Evolutionary conservation across 2,888 invertebrate genomes (phyloP).

Genomic region (Campoplex nolae): DNA sequence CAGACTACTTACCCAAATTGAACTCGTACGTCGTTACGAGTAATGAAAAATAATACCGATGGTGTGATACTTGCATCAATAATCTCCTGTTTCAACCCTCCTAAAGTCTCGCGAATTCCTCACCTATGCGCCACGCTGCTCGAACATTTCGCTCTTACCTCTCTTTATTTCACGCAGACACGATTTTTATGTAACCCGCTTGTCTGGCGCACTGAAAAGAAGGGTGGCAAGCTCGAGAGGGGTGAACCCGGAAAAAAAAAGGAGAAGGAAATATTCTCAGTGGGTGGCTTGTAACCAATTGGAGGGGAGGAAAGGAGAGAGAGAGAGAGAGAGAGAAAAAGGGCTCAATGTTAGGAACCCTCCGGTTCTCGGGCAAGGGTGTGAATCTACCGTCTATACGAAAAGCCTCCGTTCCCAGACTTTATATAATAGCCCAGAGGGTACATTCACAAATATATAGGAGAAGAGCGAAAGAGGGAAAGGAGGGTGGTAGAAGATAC

Average conservation of each 20-base stretch:
- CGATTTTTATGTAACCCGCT: constrained; percentile 55
- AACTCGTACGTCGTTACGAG: neutral
- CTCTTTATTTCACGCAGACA: constrained; percentile 34
- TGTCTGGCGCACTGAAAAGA: constrained; percentile 53
- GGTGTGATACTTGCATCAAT: constrained; percentile 46
- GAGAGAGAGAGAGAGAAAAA: constrained; percentile 35
- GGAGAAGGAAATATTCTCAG: constrained; percentile 27
- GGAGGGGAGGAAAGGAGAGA: constrained; percentile 10
- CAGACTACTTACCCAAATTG: constrained; percentile 19
- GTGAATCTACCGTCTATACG: constrained; percentile 75
- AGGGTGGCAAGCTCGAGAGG: constrained; percentile 27
- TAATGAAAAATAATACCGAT: constrained; percentile 3
- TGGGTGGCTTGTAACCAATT: constrained; percentile 50
- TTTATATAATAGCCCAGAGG: constrained; percentile 63
- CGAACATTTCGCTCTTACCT: constrained; percentile 28
- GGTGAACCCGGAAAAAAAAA: constrained; percentile 16
- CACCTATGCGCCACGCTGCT: constrained; percentile 31
- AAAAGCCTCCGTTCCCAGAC: constrained; percentile 67
- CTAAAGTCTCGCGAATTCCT: constrained; percentile 23
- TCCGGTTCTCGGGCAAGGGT: constrained; percentile 61
- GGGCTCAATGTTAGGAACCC: constrained; percentile 58
- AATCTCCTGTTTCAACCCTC: constrained; percentile 32
- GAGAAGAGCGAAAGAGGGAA: constrained; percentile 33
- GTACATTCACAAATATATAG: constrained; percentile 56
- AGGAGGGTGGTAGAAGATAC: constrained; percentile 20